These are phyloP conservation scores for Psettodes erumei DNA, from an alignment of 2,113 vertebrate genomes.

Conservation along the genomic window DNA sequence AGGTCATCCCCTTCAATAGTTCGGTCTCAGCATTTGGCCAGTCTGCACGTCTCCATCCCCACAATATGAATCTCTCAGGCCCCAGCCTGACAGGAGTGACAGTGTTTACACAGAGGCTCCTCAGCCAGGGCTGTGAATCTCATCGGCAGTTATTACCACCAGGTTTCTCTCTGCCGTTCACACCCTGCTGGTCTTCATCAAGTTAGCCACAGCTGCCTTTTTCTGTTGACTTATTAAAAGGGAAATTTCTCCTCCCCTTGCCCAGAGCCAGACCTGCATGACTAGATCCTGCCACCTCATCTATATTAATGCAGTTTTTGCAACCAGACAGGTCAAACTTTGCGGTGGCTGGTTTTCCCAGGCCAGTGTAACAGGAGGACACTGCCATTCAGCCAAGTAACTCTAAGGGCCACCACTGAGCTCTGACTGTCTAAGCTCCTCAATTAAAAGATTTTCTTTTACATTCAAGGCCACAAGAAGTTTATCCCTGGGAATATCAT, in stretches of 20 bases:
- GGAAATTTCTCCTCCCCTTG: constrained; percentile 33
- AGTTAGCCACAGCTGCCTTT: constrained; percentile 46
- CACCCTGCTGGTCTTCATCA: constrained; percentile 67
- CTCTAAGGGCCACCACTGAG: constrained; percentile 35
- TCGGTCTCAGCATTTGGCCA: constrained; percentile 55
- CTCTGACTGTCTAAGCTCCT: not conserved
- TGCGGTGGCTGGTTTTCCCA: constrained; percentile 40
- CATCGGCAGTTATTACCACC: constrained; percentile 56
- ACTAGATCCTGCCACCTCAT: constrained; percentile 46
- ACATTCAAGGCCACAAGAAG: not conserved
- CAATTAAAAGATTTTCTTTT: constrained; percentile 34
- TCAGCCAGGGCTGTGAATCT: constrained; percentile 59
- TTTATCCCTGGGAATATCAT: not conserved
- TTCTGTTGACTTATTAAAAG: constrained; percentile 55
- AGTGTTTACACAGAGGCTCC: constrained; percentile 76
- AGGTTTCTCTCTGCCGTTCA: constrained; percentile 57
- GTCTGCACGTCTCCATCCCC: constrained; percentile 59
- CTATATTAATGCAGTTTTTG: constrained; percentile 44
- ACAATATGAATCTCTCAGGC: constrained; percentile 67
- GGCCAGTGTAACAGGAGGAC: constrained; percentile 9
- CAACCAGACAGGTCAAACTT: constrained; percentile 57
- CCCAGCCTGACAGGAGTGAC: constrained; percentile 64
- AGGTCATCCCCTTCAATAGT: constrained; percentile 61
- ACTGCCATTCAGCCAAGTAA: constrained; percentile 35
- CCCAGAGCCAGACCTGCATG: constrained; percentile 42